Conservation (phyloP, 1,140 invertebrate genomes). For the Drosophila repleta region DNA sequence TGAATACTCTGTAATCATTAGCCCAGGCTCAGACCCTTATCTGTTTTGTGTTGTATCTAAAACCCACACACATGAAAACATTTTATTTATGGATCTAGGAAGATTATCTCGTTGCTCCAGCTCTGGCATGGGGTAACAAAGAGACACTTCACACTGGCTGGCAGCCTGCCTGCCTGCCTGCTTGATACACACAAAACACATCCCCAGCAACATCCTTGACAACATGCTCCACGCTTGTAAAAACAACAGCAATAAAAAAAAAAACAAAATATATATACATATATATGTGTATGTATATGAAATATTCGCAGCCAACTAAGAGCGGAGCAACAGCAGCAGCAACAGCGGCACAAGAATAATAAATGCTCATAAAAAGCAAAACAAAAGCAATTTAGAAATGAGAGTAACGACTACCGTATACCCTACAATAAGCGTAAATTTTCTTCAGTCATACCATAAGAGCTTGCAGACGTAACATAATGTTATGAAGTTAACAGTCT, state of each 20-base stretch:
- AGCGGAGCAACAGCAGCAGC: slow-evolving; percentile 13
- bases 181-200: slow-evolving; percentile 1
- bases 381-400: slow-evolving; percentile 19
- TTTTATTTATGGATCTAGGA: slow-evolving; percentile 14
- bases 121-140: neutral
- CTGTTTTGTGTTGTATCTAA: neutral
- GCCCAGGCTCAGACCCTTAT: neutral
- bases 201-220: slow-evolving; percentile 51
- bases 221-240: slow-evolving; percentile 57
- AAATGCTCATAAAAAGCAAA: slow-evolving; percentile 40
- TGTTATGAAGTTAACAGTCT: no score
- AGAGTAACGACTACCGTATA: slow-evolving; percentile 8
- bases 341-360: slow-evolving; percentile 16
- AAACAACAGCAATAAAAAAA: slow-evolving; percentile 31
- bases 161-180: no score
- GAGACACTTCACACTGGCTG: slow-evolving; percentile 4
- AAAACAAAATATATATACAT: slow-evolving; percentile 7
- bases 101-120: slow-evolving; percentile 12
- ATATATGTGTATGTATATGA: slow-evolving; percentile 17
- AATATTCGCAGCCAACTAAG: slow-evolving; percentile 43
- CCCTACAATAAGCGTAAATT: neutral
- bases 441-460: no score
- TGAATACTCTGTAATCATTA: slow-evolving; percentile 16
- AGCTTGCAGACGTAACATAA: no score
- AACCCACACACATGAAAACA: neutral